Evolutionary conservation across 2,797 vertebrate species (phyloP).

Genomic region (Sebastes miniatus): DNA sequence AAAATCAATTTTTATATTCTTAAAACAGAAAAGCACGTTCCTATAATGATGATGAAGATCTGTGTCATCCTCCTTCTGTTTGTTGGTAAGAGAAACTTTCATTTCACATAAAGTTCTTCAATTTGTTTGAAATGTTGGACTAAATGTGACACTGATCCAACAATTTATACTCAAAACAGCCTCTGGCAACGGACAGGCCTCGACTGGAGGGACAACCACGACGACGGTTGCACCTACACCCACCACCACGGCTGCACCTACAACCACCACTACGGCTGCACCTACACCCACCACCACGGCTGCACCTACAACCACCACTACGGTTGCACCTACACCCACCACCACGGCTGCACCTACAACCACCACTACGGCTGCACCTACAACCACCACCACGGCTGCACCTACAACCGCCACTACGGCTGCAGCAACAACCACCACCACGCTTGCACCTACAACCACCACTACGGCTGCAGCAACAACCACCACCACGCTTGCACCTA

Average conservation of each 20-base stretch:
- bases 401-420: too few species aligned
- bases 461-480: too few species aligned
- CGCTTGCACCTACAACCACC: too few species aligned
- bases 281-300: rapidly evolving
- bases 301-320: too few species aligned
- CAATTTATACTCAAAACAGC: neutral
- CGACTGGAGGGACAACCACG: too few species aligned
- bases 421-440: too few species aligned
- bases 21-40: neutral
- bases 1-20: neutral
- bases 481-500: too few species aligned
- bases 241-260: too few species aligned
- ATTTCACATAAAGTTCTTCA: rapidly evolving
- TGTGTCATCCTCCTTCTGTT: neutral
- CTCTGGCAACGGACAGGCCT: neutral
- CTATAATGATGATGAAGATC: neutral
- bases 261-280: rapidly evolving
- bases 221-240: too few species aligned
- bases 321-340: too few species aligned
- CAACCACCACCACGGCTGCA: too few species aligned
- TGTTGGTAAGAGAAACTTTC: neutral
- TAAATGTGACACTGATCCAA: neutral
- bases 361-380: too few species aligned
- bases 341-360: rapidly evolving
- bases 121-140: neutral